Percentiles rank a stretch among this genome's conserved stretches.
Conservation (phyloP, 2,888 invertebrate species). For the Cephus nigrinus region DNA sequence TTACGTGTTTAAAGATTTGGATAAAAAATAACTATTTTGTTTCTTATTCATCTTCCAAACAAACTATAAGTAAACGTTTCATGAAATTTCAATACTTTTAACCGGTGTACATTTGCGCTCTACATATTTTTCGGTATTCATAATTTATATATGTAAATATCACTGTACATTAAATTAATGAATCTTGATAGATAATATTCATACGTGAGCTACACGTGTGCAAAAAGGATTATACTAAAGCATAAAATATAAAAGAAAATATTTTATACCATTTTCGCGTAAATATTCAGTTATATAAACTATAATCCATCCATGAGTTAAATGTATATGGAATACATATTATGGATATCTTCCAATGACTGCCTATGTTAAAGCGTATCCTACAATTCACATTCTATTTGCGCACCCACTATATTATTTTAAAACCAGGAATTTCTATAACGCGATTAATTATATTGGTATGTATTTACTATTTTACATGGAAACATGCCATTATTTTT, state of each 20-base stretch:
- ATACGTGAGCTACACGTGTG: neutral
- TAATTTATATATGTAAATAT: neutral
- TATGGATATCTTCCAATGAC: neutral
- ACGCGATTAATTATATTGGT: neutral
- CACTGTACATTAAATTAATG: neutral
- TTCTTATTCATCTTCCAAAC: neutral
- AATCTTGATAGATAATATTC: neutral
- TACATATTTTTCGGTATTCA: neutral
- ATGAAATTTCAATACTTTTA: neutral
- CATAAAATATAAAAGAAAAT: neutral
- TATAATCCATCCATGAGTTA: neutral
- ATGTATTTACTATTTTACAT: neutral
- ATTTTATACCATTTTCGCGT: neutral
- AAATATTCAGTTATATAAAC: neutral
- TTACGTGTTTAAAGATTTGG: neutral
- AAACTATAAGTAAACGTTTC: neutral
- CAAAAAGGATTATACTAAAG: neutral
- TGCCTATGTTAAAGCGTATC: neutral
- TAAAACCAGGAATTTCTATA: neutral
- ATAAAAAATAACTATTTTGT: neutral
- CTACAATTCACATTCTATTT: neutral
- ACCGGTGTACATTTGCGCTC: neutral
- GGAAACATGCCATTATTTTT: neutral
- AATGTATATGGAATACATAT: neutral
- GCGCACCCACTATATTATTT: neutral